A percentile compares a stretch with the other conserved stretches of the same genome.
phyloP scores from a whole-genome alignment of 1,140 invertebrate genomes.

The Phocides pigmalion region DNA sequence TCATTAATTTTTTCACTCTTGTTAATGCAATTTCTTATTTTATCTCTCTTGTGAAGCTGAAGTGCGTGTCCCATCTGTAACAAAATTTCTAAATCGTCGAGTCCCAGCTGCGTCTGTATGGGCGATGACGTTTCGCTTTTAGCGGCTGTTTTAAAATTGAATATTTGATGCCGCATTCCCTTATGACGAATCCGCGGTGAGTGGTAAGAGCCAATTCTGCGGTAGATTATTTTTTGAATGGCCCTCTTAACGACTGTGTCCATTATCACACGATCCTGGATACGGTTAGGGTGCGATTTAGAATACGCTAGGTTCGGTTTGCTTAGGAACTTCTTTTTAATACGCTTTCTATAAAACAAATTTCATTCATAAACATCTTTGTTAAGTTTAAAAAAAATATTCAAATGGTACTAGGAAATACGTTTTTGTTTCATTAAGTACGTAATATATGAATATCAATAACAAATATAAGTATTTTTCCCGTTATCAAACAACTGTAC shows the following conservation, averaged over 20 bases:
- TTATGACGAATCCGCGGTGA: conserved; percentile 78
- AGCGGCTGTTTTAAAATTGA: conserved; percentile 83
- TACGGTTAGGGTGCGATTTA: conserved; percentile 18
- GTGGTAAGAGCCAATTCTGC: conserved; percentile 65
- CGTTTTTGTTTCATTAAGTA: conserved; percentile 31
- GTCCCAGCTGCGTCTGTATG: conserved; percentile 77
- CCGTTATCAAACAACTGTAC: conserved; percentile 64
- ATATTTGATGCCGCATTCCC: conserved; percentile 82
- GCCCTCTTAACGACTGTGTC: conserved; percentile 63
- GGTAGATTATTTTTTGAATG: conserved; percentile 76
- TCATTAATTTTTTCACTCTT: conserved; percentile 79
- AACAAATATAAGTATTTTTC: conserved; percentile 44
- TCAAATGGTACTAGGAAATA: neutral
- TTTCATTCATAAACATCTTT: too few relatives aligned
- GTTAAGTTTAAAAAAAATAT: neutral
- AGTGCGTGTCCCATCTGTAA: conserved; percentile 82
- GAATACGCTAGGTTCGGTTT: neutral
- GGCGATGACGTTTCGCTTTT: conserved; percentile 82
- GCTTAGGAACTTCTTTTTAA: conserved; percentile 10
- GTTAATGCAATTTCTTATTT: conserved; percentile 81
- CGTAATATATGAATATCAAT: too few relatives aligned
- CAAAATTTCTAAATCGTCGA: conserved; percentile 80
- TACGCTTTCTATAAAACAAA: too few relatives aligned
- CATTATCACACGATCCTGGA: conserved; percentile 50
- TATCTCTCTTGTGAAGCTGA: conserved; percentile 60